A percentile compares a stretch with the other conserved stretches of the same genome.
phyloP scores from a whole-genome alignment of 2,888 invertebrate genomes.

The Drosophila prolongata region DNA sequence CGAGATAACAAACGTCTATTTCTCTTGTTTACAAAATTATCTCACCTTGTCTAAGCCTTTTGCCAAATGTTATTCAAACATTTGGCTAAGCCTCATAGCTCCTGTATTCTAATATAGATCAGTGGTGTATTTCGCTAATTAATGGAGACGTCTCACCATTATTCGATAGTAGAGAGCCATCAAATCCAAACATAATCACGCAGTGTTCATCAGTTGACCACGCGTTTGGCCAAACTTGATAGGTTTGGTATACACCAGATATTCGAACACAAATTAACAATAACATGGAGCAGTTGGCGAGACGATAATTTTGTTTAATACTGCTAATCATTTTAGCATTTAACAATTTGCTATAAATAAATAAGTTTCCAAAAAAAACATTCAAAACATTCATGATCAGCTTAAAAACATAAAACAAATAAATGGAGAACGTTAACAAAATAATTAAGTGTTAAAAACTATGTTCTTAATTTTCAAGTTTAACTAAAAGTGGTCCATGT shows the following conservation, averaged over 20 bases:
- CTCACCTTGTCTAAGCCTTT: slow-evolving; percentile 2
- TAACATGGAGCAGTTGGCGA: neutral
- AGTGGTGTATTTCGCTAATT: neutral
- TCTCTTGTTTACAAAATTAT: slow-evolving; percentile 4
- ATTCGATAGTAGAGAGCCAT: neutral
- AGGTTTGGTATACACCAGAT: neutral
- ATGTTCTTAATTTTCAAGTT: no score
- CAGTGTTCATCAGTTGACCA: slow-evolving; percentile 11
- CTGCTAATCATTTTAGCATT: neutral
- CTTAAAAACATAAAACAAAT: no score
- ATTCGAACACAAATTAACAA: neutral
- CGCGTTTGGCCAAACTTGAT: neutral
- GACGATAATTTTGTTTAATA: slow-evolving; percentile 8
- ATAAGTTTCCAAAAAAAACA: neutral
- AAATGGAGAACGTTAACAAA: no score
- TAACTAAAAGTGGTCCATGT: no score
- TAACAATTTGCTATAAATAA: slow-evolving; percentile 1
- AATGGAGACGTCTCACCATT: slow-evolving; percentile 6
- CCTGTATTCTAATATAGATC: slow-evolving; percentile 14
- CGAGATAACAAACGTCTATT: slow-evolving; percentile 6
- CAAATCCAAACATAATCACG: slow-evolving; percentile 8
- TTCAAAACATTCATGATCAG: neutral
- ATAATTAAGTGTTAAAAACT: no score
- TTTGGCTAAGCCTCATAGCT: slow-evolving; percentile 7
- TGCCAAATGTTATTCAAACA: neutral